Base-by-base conservation (phyloP, 2,888 invertebrate genomes). In the Microctonus aethiopoides region DNA sequence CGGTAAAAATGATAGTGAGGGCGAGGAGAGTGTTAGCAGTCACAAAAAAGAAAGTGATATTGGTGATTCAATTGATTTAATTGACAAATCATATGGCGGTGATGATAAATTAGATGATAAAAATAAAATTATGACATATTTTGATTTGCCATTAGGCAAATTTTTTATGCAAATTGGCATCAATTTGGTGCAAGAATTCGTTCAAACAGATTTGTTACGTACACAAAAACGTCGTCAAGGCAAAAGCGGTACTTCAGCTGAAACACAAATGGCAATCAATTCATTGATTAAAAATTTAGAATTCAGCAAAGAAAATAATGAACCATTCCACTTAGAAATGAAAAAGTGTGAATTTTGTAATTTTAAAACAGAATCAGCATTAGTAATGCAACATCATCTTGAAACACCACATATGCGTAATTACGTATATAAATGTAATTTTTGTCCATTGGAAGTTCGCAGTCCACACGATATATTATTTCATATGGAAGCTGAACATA, bases 371-470 rank as follows among this genome's bases (percentile, higher is more conserved):
- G 96, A 97, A 84, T 96, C 96, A 0, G 88, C 90, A 11, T 87
- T 95, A 75, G 94, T 93, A 16, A 91, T 97, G 92, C 91, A 94
- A 26, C 93, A 95, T 84, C 97, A 97, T 85, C 89, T 95, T 82
- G 95, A 96, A 85, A 95, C 95, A 7, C 96, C 96, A 9, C 97
- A 97, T 83, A 94, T 96, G 93, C 93, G 93, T 77, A 95, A 95
- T 81, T 93, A 93, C 81, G 89, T 94, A 63, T 95, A 94, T 87
- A 92, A 91, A 82, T 97, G 97, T 87, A 94, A 95, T 82, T 94
- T 93, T 84, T 97, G 96, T 87, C 87, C 91, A 29, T 92, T 92
- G 82, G 93, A 93, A 85, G 92, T 95, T 65, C 91, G 94, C 73
- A 94, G 93, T 83, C 95, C 96, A 13, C 94, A 94, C 81, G 95